phyloP scores from a whole-genome alignment of 2,888 invertebrate species.

The Germaria angustata region DNA sequence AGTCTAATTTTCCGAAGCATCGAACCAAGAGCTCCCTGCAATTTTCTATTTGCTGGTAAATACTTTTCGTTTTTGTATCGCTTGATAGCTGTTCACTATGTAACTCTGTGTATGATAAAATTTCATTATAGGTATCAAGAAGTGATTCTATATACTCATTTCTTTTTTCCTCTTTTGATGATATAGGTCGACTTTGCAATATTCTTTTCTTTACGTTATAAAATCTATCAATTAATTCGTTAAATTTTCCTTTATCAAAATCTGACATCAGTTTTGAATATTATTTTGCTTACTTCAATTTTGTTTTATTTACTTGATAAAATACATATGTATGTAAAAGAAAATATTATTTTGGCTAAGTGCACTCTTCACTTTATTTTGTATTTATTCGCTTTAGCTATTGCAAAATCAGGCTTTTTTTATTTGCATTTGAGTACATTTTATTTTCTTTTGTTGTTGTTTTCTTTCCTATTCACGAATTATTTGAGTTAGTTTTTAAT shows the following conservation, averaged over 20 bases:
- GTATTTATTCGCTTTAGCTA: no score
- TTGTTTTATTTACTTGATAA: no score
- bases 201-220: conserved; percentile 11
- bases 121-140: conserved; percentile 11
- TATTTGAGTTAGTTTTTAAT: no score
- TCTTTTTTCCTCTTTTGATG: conserved; percentile 9
- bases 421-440: no score
- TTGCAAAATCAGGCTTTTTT: no score
- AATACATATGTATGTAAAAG: no score
- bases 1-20: conserved; percentile 11
- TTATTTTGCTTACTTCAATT: no score
- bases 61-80: neutral
- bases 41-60: neutral
- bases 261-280: no score
- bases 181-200: conserved; percentile 40
- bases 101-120: conserved; percentile 9
- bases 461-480: no score
- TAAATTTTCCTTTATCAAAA: neutral
- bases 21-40: neutral
- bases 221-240: neutral
- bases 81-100: neutral
- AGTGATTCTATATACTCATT: neutral
- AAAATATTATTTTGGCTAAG: no score
- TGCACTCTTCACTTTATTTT: no score
- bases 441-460: no score